Evolutionary conservation across 2,888 invertebrate genomes (phyloP).

Genomic region (Disparrhopalites patrizii): DNA sequence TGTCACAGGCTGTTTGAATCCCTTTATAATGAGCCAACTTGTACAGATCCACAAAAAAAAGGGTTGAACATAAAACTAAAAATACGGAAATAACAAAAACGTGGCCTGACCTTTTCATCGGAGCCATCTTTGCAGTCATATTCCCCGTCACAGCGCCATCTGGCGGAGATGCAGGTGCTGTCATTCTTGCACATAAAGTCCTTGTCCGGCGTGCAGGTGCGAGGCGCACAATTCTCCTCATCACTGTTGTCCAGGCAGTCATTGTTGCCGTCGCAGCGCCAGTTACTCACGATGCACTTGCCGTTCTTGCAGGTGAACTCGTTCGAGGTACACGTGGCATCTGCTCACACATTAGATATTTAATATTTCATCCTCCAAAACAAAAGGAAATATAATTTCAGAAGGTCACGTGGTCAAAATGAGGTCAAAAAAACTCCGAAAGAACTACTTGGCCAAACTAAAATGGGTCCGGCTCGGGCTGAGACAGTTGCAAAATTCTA

Average conservation of each 20-base stretch:
- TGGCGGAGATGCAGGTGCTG: constrained; percentile 65
- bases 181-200: constrained; percentile 72
- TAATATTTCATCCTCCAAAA: not conserved
- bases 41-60: too few species aligned
- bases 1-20: too few species aligned
- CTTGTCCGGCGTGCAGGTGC: constrained; percentile 64
- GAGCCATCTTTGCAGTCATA: constrained; percentile 76
- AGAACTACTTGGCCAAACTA: too few species aligned
- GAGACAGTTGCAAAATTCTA: too few species aligned
- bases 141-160: constrained; percentile 85
- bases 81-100: too few species aligned
- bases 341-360: constrained; percentile 53
- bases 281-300: constrained; percentile 77
- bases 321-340: constrained; percentile 84
- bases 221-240: constrained; percentile 69
- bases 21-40: too few species aligned
- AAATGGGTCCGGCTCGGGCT: too few species aligned
- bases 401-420: not conserved
- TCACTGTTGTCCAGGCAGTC: constrained; percentile 83
- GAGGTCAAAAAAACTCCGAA: not conserved
- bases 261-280: constrained; percentile 78
- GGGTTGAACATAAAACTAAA: too few species aligned
- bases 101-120: constrained; percentile 72
- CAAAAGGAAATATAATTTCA: not conserved
- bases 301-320: constrained; percentile 90